These are phyloP conservation scores for Fregata magnificens DNA, from an alignment of 2,113 vertebrate species.

Conservation along the genomic window DNA sequence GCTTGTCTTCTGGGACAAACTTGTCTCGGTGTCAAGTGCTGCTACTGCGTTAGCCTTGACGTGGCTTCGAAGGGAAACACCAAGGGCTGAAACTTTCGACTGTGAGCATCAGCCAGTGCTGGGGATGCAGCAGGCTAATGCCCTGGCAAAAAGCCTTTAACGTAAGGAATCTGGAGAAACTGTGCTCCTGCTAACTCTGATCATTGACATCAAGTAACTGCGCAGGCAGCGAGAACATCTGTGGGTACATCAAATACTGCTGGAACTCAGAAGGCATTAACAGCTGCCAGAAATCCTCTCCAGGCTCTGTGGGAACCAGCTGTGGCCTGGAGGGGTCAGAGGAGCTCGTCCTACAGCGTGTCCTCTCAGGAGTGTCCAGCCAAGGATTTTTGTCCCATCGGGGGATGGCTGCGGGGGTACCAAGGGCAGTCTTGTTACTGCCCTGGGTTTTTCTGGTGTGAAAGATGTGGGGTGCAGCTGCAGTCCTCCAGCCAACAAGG, in stretches of 20 bases:
- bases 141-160: not conserved
- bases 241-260: not conserved
- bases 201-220: accelerated
- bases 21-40: not conserved
- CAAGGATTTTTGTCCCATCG: not conserved
- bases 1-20: not conserved
- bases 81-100: not conserved
- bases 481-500: not conserved
- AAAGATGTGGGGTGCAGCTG: not conserved
- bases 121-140: not conserved
- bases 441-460: not conserved
- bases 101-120: not conserved
- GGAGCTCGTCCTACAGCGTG: not conserved
- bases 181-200: not conserved
- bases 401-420: not conserved
- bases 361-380: not conserved
- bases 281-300: not conserved
- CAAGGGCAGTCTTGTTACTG: not conserved
- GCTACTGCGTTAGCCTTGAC: accelerated
- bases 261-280: not conserved
- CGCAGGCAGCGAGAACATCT: not conserved
- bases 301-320: not conserved
- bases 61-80: not conserved
- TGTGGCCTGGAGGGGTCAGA: not conserved
- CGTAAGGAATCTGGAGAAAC: not conserved